Conservation (phyloP, 2,888 invertebrate genomes). For the Diaperis boleti region DNA sequence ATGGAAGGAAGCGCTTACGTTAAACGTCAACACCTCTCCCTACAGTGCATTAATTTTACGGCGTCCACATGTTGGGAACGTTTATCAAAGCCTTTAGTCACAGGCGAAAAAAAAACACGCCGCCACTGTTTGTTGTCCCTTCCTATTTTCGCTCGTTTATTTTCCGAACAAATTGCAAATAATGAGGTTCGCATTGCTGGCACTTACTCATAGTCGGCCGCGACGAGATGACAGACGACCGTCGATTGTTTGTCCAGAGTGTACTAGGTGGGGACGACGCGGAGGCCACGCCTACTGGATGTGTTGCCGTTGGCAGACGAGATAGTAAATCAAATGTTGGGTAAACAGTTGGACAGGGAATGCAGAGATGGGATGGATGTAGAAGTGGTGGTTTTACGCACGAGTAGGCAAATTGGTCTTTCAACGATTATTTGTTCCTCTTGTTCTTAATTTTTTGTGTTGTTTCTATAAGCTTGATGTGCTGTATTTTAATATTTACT, state of each 20-base stretch:
- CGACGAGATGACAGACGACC: background rate
- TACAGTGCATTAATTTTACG: conserved; percentile 21
- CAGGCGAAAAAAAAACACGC: background rate
- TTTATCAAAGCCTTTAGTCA: conserved; percentile 13
- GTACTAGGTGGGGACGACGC: conserved; percentile 48
- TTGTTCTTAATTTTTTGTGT: no score
- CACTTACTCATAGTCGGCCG: conserved; percentile 7
- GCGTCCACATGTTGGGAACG: conserved; percentile 16
- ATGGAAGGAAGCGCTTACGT: conserved; percentile 33
- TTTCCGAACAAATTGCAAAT: no score
- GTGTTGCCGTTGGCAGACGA: conserved; percentile 16
- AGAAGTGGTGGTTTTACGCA: no score
- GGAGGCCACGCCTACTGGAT: conserved; percentile 13
- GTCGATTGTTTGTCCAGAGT: conserved; percentile 38
- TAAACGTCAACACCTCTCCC: conserved; percentile 26
- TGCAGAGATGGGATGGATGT: background rate
- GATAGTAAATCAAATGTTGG: conserved; percentile 23
- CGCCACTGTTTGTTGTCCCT: background rate
- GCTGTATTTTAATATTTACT: no score
- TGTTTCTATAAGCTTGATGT: no score
- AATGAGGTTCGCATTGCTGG: conserved; percentile 10
- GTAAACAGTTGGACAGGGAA: conserved; percentile 21
- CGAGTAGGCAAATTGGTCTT: no score
- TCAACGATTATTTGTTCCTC: background rate
- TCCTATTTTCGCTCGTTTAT: background rate